Conservation (phyloP, 2,888 invertebrate species). For the Psococerastis gibbosa region DNA sequence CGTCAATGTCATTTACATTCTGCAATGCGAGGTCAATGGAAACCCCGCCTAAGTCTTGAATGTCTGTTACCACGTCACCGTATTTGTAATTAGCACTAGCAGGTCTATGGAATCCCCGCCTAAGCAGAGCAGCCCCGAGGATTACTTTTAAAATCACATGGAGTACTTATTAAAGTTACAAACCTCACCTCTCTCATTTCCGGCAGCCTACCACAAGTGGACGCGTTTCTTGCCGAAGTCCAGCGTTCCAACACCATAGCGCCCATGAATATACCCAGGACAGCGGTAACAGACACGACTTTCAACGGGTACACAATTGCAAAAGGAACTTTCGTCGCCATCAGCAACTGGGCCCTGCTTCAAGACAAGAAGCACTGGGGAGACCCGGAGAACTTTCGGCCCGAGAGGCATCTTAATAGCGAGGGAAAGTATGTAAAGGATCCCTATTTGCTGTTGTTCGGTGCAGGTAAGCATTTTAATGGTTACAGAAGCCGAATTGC, state of each 20-base stretch:
- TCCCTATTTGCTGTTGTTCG: slow-evolving; percentile 16
- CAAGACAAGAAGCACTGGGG: slow-evolving; percentile 17
- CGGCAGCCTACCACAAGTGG: slow-evolving; percentile 14
- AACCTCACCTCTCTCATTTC: no score
- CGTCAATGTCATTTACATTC: no score
- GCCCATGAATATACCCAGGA: slow-evolving; percentile 14
- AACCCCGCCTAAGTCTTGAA: no score
- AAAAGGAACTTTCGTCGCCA: slow-evolving; percentile 15
- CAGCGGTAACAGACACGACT: slow-evolving; percentile 12
- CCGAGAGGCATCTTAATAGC: slow-evolving; percentile 16
- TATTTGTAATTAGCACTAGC: no score
- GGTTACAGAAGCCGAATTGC: no score
- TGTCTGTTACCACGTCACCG: no score
- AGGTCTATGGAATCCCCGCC: no score
- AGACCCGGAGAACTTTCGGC: slow-evolving; percentile 18
- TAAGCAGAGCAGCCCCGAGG: no score
- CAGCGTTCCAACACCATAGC: slow-evolving; percentile 15
- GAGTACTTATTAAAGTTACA: no score
- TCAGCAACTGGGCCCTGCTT: slow-evolving; percentile 15
- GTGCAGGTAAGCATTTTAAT: no score
- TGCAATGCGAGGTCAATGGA: no score
- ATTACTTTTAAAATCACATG: no score
- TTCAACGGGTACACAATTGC: slow-evolving; percentile 16
- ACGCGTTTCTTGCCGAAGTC: slow-evolving; percentile 16
- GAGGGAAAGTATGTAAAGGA: slow-evolving; percentile 16